Evolutionary conservation across 2,797 vertebrate genomes (phyloP), one percentile per base, ranked within the genome.

Genomic region (Geotrypetes seraphini): DNA sequence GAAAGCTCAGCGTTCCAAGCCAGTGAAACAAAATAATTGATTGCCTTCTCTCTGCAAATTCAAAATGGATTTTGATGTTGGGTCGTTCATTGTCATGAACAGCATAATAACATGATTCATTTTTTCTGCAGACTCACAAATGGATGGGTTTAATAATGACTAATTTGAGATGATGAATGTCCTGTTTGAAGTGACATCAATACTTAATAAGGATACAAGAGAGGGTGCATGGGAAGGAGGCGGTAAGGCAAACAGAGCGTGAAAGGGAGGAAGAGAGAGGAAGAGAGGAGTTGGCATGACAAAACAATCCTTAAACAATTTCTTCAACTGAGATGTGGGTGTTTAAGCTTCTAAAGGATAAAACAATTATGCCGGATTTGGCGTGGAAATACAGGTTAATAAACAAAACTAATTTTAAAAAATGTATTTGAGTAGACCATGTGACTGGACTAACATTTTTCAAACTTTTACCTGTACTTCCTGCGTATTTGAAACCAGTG

Each of bases 161-260:
- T 68, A 47, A 60, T 69, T 47, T 5, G 1, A 31, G 37, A 22
- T 69, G 69, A 77, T 66, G 48, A 63, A 73, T 75, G 57, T 52
- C 48, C 48, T 52, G 46, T 56, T 66, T 35, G 32, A 47, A 47
- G 36, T 45, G 51, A 48, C 30, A 53, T 39, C 60, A 8, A 42
- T 70, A 64, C 70, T n/a, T n/a, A n/a, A n/a, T 71, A 67, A 69
- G 56, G 54, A 63, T 71, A 60, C 45, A 50, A 53, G 46, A 58
- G 47, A 43, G 55, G 5, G 6, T 48, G 11, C 20, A 33, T 40
- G 52, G 39, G 30, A 36, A 22, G 27, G 33, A 55, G 60, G 33
- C 52, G 33, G 53, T 52, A 33, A 65, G 42, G 26, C 32, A 15
- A 5, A 14, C 15, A 25, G n/a, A n/a, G n/a, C n/a, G n/a, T n/a